Evolutionary conservation across 1,140 invertebrate species (phyloP).

Genomic region (Brachionus koreanus): DNA sequence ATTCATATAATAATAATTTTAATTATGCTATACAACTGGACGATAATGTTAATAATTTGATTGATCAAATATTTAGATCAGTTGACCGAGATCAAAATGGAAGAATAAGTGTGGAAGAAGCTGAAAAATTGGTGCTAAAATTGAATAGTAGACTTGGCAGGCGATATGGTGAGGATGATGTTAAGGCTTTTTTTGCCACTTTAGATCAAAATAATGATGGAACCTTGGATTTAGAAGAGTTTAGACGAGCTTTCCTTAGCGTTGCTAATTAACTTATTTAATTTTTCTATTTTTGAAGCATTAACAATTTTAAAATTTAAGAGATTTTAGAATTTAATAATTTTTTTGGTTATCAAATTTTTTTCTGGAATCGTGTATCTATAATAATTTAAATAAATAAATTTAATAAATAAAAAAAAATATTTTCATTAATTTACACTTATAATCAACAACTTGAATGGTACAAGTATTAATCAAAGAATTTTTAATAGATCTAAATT

Average conservation of each 20-base stretch:
- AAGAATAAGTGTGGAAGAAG: slow-evolving; percentile 18
- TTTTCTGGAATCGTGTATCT: no score
- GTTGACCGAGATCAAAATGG: slow-evolving; percentile 31
- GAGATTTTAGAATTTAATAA: no score
- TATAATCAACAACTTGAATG: no score
- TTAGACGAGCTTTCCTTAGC: not conserved
- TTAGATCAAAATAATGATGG: slow-evolving; percentile 25
- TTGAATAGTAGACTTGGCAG: slow-evolving; percentile 3
- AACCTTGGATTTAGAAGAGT: slow-evolving; percentile 21
- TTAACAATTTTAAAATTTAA: no score
- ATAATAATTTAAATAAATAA: no score
- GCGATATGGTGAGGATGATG: slow-evolving; percentile 22
- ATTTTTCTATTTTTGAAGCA: not conserved
- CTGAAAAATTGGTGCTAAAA: slow-evolving; percentile 29
- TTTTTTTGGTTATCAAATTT: no score
- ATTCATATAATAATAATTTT: not conserved
- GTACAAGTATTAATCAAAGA: no score
- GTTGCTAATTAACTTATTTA: not conserved
- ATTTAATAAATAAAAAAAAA: no score
- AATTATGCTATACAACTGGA: not conserved
- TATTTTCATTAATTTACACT: no score
- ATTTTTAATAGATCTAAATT: no score
- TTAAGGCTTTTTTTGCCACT: not conserved
- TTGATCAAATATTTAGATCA: slow-evolving; percentile 21
- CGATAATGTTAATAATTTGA: not conserved